These are phyloP conservation scores for Acronicta leporina DNA, from an alignment of 2,888 invertebrate genomes.

Conservation along the genomic window DNA sequence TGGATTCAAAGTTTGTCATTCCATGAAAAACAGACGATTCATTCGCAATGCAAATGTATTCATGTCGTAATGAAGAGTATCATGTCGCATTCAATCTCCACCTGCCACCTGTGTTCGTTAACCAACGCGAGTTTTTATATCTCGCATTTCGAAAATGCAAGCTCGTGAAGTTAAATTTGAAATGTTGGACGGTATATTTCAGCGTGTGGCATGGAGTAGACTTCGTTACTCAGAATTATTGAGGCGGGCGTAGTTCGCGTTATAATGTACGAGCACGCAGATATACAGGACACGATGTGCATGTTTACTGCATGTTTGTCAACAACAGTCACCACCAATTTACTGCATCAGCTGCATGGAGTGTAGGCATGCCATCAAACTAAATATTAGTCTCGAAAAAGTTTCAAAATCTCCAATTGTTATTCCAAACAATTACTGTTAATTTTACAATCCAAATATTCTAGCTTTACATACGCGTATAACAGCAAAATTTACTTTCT, in stretches of 20 bases:
- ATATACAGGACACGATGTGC: slow-evolving; percentile 20
- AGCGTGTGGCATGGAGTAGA: slow-evolving; percentile 40
- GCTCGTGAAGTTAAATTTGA: slow-evolving; percentile 57
- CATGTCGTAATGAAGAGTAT: slow-evolving; percentile 61
- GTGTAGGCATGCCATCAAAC: slow-evolving; percentile 6
- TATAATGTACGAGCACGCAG: slow-evolving; percentile 31
- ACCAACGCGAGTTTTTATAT: slow-evolving; percentile 50
- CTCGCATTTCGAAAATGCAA: slow-evolving; percentile 48
- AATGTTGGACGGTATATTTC: slow-evolving; percentile 61
- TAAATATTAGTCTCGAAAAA: slow-evolving; percentile 12
- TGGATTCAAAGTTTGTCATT: slow-evolving; percentile 38
- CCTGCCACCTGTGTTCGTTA: slow-evolving; percentile 55
- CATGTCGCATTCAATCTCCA: slow-evolving; percentile 60
- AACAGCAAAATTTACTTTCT: slow-evolving; percentile 42
- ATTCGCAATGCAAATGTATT: slow-evolving; percentile 62
- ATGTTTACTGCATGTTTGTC: slow-evolving; percentile 47
- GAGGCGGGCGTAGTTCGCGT: slow-evolving; percentile 55
- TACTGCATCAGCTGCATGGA: slow-evolving; percentile 44
- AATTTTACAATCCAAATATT: slow-evolving; percentile 25
- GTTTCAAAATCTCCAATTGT: slow-evolving; percentile 12
- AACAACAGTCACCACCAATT: slow-evolving; percentile 52
- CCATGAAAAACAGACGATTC: slow-evolving; percentile 47
- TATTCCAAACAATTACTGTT: slow-evolving; percentile 27
- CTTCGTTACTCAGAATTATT: slow-evolving; percentile 62
- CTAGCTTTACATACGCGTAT: slow-evolving; percentile 15